Percentiles rank a stretch among this genome's conserved stretches.
phyloP scores from a whole-genome alignment of 2,113 vertebrate genomes.

The Oreochromis tanganicae region DNA sequence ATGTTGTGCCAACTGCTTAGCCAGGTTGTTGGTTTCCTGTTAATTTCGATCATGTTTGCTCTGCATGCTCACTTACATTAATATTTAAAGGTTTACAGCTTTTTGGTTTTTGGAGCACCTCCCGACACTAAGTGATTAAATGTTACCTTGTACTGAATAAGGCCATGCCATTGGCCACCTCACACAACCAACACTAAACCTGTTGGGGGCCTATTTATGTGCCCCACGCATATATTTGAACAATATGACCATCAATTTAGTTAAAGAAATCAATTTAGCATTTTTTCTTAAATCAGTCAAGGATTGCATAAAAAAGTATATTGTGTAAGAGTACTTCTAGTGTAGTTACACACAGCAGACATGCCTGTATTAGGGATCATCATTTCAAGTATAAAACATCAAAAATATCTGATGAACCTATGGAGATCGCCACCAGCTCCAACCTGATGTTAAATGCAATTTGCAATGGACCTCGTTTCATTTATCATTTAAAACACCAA shows the following conservation, averaged over 20 bases:
- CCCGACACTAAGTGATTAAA: fast-evolving
- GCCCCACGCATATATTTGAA: not conserved
- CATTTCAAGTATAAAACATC: not conserved
- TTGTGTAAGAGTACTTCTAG: not conserved
- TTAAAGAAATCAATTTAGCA: not conserved
- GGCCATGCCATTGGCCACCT: not conserved
- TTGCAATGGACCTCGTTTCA: not conserved
- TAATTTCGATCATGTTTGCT: not conserved
- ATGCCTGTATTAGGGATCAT: not conserved
- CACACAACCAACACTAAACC: not conserved
- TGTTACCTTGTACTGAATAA: not conserved
- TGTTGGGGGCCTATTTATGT: not conserved
- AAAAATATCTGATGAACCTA: not conserved
- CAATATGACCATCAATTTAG: not conserved
- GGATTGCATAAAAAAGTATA: not conserved
- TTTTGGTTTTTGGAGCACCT: not conserved
- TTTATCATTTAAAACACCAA: not conserved
- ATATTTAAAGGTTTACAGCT: not conserved
- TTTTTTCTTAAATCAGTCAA: not conserved
- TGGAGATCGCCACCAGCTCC: not conserved
- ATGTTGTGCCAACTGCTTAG: not conserved
- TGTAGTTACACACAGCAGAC: not conserved
- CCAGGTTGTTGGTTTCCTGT: not conserved
- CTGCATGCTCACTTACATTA: not conserved
- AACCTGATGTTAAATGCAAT: not conserved